Percentiles rank a stretch among this genome's conserved stretches.
Evolutionary conservation across 2,113 vertebrate species (phyloP).

Genomic region (Motacilla tschutschensis): DNA sequence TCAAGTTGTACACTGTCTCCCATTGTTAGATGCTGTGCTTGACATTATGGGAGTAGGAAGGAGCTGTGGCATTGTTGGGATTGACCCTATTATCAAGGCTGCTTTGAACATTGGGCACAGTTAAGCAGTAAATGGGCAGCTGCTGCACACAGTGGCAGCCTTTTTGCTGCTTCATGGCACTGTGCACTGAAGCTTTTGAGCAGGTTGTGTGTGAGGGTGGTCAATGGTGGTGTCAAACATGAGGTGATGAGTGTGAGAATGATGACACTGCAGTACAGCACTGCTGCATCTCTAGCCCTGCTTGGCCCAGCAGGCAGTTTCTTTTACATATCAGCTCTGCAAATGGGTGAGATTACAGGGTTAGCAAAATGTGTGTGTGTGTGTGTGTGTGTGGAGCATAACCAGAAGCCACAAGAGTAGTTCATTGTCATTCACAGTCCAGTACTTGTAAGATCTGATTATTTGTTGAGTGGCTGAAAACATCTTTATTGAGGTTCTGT

Average conservation of each 20-base stretch:
- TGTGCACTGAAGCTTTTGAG: neutral
- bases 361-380: neutral
- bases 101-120: neutral
- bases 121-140: neutral
- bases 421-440: neutral
- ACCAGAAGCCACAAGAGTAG: neutral
- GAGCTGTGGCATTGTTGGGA: neutral
- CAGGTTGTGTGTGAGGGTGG: neutral
- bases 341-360: neutral
- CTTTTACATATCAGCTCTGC: neutral
- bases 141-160: neutral
- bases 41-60: neutral
- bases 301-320: neutral
- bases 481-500: neutral
- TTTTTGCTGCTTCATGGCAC: neutral
- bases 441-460: neutral
- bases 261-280: rapidly evolving
- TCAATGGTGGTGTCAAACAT: neutral
- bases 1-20: neutral
- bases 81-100: neutral
- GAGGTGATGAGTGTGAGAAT: neutral
- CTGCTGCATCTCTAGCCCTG: neutral
- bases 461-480: neutral
- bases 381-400: neutral
- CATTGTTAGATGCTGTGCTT: neutral